Base-by-base conservation (phyloP, 2,888 invertebrate species). In the Pelosia muscerda region DNA sequence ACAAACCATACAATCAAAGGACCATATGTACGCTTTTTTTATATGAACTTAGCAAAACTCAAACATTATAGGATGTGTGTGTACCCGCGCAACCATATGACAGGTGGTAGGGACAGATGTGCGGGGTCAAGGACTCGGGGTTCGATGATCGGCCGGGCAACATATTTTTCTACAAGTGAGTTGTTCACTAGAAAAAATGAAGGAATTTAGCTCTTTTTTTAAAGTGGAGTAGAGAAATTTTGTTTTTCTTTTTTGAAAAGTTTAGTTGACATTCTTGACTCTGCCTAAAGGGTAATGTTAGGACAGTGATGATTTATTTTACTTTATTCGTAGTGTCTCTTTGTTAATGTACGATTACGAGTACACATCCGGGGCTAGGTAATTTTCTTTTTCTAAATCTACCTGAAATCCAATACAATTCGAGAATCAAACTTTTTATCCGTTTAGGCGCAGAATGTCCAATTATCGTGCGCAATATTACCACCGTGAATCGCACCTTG, bases 71-170 rank as follows among this genome's bases (percentile, higher is more conserved):
- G 49, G 59, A 58, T 5, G 56, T 56, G 61, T 56, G 71, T 63
- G 66, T 25, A 42, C 38, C 42, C 49, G 31, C 26, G 54, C 55
- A 49, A 67, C 74, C 81, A 82, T 73, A 74, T 83, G 83, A 82
- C 83, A 84, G 83, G 83, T 83, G 83, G 72, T n/a, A 61, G 67
- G 73, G 71, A 72, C 84, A 83, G 82, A 81, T 81, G 82, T 67
- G 63, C 38, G 64, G 63, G 68, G 73, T 75, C 85, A 84, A 84
- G 83, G 83, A 64, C 83, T 65, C 72, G 57, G 55, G 69, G 82
- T 82, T 84, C 83, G 74, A 65, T 70, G 77, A 55, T 49, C 74
- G 68, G 68, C 56, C n/a, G 56, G 65, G 28, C 57, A 63, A n/a
- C 42, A 72, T 25, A 54, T 55, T 54, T 63, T 63, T 63, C 54